Conservation (phyloP, 1,140 invertebrate genomes). For the Sycobia sp. region DNA sequence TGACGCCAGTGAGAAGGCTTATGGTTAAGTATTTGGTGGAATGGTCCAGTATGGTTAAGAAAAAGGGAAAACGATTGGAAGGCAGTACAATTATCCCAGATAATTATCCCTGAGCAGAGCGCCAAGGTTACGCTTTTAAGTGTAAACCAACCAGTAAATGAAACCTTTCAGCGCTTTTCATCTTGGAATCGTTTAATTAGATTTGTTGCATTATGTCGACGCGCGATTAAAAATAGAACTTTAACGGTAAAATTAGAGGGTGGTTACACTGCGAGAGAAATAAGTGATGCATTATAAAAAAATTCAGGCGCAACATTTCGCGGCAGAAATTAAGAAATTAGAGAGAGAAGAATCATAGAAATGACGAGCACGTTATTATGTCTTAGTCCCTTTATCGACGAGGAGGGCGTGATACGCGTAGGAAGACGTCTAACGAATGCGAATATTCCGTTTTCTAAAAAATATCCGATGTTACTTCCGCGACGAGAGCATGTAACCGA, state of each 20-base stretch:
- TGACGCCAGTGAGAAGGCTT: slow-evolving; percentile 15
- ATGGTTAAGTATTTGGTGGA: not conserved
- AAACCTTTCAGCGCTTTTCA: too few species aligned
- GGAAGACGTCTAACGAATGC: not conserved
- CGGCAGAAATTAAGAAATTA: too few species aligned
- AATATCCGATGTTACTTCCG: not conserved
- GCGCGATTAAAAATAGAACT: too few species aligned
- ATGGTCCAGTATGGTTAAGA: not conserved
- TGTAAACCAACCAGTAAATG: not conserved
- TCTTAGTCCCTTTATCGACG: not conserved
- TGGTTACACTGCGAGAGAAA: too few species aligned
- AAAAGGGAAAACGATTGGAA: not conserved
- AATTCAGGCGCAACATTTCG: too few species aligned
- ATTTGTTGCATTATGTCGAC: too few species aligned
- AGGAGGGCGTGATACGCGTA: not conserved
- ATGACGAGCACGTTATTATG: not conserved
- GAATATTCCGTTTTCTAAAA: not conserved
- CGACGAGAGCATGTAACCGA: too few species aligned
- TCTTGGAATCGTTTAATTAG: not conserved
- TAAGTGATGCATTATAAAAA: too few species aligned
- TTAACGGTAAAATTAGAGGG: too few species aligned
- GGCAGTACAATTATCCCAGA: not conserved
- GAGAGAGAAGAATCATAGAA: not conserved
- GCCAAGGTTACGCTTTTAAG: too few species aligned
- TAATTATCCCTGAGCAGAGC: too few species aligned